Evolutionary conservation across 2,888 invertebrate species (phyloP).

Genomic region (Drosophila seclusa): DNA sequence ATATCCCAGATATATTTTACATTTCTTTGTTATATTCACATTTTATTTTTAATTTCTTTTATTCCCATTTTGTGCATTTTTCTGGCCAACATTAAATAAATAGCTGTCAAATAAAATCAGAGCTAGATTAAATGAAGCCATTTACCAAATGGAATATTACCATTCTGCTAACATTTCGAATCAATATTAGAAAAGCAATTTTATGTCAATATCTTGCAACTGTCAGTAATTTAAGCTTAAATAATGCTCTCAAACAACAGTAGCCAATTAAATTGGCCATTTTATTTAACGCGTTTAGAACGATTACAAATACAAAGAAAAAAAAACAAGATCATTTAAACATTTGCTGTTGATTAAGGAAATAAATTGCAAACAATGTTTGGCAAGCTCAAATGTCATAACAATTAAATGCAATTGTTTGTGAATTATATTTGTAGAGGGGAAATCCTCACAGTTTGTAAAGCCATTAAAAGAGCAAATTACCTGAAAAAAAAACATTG

Average conservation of each 20-base stretch:
- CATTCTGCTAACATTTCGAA: not conserved
- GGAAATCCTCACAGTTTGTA: constrained; percentile 6
- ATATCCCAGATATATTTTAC: not conserved
- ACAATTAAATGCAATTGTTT: constrained; percentile 48
- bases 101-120: not conserved
- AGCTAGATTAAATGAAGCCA: not conserved
- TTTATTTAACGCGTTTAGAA: constrained; percentile 4
- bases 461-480: constrained; percentile 6
- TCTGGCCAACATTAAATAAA: not conserved
- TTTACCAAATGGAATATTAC: not conserved
- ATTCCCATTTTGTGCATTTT: not conserved
- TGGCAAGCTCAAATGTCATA: constrained; percentile 42
- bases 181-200: not conserved
- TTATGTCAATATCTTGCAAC: not conserved
- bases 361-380: constrained; percentile 45
- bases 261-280: constrained; percentile 17
- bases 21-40: not conserved
- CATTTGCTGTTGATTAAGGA: constrained; percentile 37
- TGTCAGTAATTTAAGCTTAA: not conserved
- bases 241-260: not conserved
- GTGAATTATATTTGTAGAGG: constrained; percentile 25
- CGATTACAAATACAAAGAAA: not conserved
- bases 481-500: not conserved
- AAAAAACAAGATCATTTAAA: not conserved
- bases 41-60: not conserved